Conservation (phyloP, 2,113 vertebrate species). For the Phrynosoma platyrhinos region DNA sequence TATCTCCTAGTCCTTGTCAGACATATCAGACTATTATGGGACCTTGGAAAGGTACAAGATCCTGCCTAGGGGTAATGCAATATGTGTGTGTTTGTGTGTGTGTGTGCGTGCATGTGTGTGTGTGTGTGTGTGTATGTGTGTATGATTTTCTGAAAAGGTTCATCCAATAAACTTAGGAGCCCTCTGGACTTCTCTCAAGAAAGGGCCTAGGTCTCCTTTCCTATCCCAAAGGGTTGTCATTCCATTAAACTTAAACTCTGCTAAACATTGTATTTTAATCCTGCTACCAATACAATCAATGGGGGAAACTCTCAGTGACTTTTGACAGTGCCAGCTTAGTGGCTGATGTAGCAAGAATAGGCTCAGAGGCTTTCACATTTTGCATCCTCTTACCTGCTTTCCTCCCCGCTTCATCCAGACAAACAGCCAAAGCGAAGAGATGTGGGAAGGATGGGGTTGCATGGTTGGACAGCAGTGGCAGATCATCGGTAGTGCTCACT, state of each 20-base stretch:
- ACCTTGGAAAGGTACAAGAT: too few species aligned
- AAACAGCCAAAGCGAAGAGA: background rate
- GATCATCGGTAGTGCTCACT: background rate
- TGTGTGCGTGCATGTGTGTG: background rate
- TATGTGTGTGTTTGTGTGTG: too few species aligned
- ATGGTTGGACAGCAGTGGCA: too few species aligned
- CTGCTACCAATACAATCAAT: background rate
- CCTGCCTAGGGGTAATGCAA: too few species aligned
- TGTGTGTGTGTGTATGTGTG: too few species aligned
- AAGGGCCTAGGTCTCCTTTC: background rate
- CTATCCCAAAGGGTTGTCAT: background rate
- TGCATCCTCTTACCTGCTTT: too few species aligned
- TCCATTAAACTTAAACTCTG: background rate
- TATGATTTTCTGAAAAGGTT: too few species aligned
- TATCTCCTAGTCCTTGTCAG: too few species aligned
- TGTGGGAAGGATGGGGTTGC: background rate
- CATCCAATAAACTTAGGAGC: background rate
- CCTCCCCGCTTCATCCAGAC: background rate
- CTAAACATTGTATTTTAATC: background rate
- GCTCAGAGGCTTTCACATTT: background rate
- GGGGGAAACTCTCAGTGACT: background rate
- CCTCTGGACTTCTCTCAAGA: background rate
- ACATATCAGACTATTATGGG: too few species aligned
- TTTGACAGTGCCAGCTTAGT: background rate
- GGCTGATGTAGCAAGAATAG: background rate